Base-by-base conservation (phyloP, 1,140 invertebrate genomes). In the Manduca sexta region DNA sequence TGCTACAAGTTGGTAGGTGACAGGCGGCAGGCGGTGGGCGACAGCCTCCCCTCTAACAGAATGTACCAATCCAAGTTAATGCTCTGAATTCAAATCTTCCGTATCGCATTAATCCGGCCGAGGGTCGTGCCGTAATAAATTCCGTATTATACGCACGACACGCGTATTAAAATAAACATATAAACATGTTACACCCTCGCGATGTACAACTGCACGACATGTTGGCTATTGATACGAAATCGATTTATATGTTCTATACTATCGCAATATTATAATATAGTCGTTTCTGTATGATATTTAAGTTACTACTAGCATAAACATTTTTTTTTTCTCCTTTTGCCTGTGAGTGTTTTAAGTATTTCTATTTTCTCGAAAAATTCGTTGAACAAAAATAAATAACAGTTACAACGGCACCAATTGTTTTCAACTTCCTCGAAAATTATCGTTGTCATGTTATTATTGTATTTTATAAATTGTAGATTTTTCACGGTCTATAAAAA, bases 121-220 rank as follows among this genome's bases (percentile, higher is more conserved):
- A 66, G 76, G 78, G 80, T 74, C 63, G 74, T 61, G 69, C 69
- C 75, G 69, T 84, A 82, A 84, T 84, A 84, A 82, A 84, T 84
- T 84, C 81, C 74, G 76, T 79, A 84, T 82, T 84, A 84, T 82
- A 84, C 76, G 75, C 78, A 63, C 76, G 78, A 84, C 78, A 79
- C 78, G 76, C 78, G 80, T 84, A 82, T 84, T 84, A 84, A 82
- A 84, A 84, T 84, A 82, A 84, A 84, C 78, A 82, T 82, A 84
- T 84, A 82, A 81, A 82, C 77, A 82, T 80, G 75, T 78, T 72
- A 84, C 80, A 74, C 77, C 77, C 80, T 74, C 73, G 52, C 66
- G 50, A 48, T 55, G 70, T 57, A 79, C 63, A 72, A 45, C 54
- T 52, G 54, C 55, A 74, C 48, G 62, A n/a, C 45, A 40, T 15